Percentiles rank a stretch among this genome's conserved stretches.
These are phyloP conservation scores for Lagothrix lagotricha DNA, from an alignment of 2,797 vertebrate genomes.

Conservation along the genomic window DNA sequence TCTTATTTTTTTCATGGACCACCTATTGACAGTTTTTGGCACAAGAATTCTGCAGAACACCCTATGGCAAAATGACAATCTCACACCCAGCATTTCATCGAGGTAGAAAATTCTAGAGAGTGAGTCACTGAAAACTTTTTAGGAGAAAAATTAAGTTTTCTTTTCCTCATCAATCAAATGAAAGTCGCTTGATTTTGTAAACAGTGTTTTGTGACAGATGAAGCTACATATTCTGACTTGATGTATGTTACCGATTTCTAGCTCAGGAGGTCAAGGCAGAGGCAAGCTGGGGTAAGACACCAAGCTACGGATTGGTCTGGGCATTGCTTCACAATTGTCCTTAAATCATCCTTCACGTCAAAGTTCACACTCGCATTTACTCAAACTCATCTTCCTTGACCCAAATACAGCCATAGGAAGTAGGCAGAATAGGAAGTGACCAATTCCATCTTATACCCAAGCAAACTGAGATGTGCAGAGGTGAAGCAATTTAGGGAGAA, in stretches of 20 bases:
- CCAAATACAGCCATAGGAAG: background rate
- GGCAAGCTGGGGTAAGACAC: background rate
- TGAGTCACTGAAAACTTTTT: constrained; percentile 8
- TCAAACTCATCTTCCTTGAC: background rate
- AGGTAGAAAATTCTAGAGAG: background rate
- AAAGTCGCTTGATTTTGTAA: constrained; percentile 8
- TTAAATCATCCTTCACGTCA: background rate
- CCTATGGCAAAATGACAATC: background rate
- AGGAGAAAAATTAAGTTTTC: constrained; percentile 54
- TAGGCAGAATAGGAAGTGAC: background rate
- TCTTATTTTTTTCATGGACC: background rate
- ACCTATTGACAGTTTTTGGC: background rate
- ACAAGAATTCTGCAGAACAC: background rate
- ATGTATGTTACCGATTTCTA: constrained; percentile 15
- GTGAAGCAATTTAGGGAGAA: background rate
- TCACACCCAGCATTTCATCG: background rate
- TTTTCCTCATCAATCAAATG: constrained; percentile 43
- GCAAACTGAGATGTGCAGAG: background rate
- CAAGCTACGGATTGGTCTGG: background rate
- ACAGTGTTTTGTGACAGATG: background rate
- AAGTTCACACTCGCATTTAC: background rate
- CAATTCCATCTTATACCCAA: background rate
- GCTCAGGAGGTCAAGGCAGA: background rate
- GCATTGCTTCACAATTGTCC: background rate
- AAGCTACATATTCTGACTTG: constrained; percentile 41